Percentiles rank a stretch among this genome's conserved stretches.
Evolutionary conservation across 2,888 invertebrate genomes (phyloP).

Genomic region (Metellina segmentata): DNA sequence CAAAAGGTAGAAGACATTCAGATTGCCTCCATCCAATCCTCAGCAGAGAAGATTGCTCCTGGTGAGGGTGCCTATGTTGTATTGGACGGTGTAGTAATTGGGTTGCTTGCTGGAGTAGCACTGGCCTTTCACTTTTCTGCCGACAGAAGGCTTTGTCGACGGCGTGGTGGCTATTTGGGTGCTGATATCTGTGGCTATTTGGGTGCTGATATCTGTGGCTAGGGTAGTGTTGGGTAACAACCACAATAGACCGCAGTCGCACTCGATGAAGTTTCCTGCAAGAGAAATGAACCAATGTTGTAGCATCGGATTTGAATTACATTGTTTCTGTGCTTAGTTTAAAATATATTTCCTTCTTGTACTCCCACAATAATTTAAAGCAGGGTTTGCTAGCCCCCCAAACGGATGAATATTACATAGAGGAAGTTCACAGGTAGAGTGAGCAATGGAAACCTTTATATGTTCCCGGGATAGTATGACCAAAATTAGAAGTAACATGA

Average conservation of each 20-base stretch:
- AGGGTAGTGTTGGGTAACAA: slow-evolving; percentile 26
- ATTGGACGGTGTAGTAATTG: background rate
- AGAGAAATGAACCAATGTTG: background rate
- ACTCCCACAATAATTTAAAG: too few species aligned
- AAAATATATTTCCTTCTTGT: too few species aligned
- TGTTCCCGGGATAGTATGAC: too few species aligned
- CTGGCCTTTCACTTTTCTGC: background rate
- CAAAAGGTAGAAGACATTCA: background rate
- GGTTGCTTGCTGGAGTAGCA: slow-evolving; percentile 35
- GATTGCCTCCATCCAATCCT: background rate
- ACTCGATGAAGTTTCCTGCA: slow-evolving; percentile 61
- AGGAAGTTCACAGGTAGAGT: too few species aligned
- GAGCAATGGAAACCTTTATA: too few species aligned
- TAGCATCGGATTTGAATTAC: too few species aligned
- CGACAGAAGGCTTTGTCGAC: background rate
- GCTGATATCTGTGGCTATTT: background rate
- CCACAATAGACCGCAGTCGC: slow-evolving; percentile 56
- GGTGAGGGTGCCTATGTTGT: slow-evolving; percentile 4
- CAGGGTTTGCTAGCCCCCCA: too few species aligned
- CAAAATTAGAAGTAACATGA: too few species aligned
- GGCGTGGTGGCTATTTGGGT: background rate
- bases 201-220: background rate
- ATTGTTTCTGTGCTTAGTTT: too few species aligned
- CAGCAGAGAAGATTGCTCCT: slow-evolving; percentile 20
- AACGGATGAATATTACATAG: too few species aligned